Evolutionary conservation across 2,888 invertebrate species (phyloP), one percentile per base, ranked within the genome.

Genomic region (Callinectes sapidus): DNA sequence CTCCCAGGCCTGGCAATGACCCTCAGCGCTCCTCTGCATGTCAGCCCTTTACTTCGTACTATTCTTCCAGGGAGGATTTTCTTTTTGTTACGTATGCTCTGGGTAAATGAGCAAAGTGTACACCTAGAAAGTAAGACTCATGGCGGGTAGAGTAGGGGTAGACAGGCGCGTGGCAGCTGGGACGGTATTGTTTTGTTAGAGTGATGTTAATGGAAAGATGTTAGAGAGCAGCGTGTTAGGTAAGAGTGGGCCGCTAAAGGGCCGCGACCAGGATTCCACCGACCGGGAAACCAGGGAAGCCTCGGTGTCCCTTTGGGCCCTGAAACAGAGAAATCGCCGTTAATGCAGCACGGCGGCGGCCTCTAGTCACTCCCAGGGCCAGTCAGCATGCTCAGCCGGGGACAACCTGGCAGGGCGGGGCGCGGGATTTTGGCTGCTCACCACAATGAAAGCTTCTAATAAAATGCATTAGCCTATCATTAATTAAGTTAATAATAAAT

Each of bases 251-350:
- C n/a, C n/a, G n/a, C n/a, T n/a, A n/a, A n/a, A n/a, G n/a, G n/a
- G n/a, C n/a, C n/a, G n/a, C n/a, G n/a, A n/a, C n/a, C n/a, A n/a
- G n/a, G n/a, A n/a, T n/a, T n/a, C n/a, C n/a, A n/a, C n/a, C n/a
- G n/a, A n/a, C n/a, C n/a, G n/a, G n/a, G n/a, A n/a, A n/a, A n/a
- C n/a, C n/a, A n/a, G n/a, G n/a, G n/a, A n/a, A n/a, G n/a, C n/a
- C n/a, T n/a, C n/a, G n/a, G n/a, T n/a, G n/a, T 18, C n/a, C n/a
- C 61, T n/a, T 42, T 90, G 90, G 77, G 86, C 86, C 87, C 96
- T 96, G 96, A 95, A 96, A 96, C 96, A 96, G 95, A 96, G 95
- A 95, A 95, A 91, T 54, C 61, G 86, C 87, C 42, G 86, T 87
- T 93, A 81, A 85, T 85, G 91, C 35, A n/a, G 86, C 42, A 42